Percentiles rank a stretch among this genome's conserved stretches.
These are phyloP conservation scores for Cephalopterus ornatus DNA, from an alignment of 2,113 vertebrate species.

Conservation along the genomic window DNA sequence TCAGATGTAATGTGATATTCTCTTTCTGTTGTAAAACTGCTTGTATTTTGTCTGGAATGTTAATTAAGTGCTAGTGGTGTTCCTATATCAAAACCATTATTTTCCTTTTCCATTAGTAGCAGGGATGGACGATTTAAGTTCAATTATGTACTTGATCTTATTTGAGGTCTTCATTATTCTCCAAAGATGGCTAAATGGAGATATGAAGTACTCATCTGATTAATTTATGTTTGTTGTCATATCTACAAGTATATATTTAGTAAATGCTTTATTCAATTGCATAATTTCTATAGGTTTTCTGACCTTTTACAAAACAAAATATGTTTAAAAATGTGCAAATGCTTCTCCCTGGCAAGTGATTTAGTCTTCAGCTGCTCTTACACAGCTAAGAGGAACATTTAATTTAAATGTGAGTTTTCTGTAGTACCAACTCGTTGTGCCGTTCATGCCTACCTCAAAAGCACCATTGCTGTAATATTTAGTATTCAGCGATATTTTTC, in stretches of 20 bases:
- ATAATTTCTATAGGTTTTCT: neutral
- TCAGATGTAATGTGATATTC: neutral
- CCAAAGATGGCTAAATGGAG: neutral
- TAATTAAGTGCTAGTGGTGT: neutral
- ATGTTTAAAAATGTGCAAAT: neutral
- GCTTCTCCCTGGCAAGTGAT: neutral
- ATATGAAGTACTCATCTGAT: neutral
- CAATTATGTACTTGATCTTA: neutral
- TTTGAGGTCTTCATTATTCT: slow-evolving; percentile 39
- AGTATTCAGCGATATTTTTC: neutral
- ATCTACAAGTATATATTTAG: neutral
- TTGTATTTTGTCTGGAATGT: neutral
- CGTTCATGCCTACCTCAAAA: neutral
- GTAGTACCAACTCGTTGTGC: neutral
- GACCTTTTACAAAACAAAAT: neutral
- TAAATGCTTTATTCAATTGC: neutral
- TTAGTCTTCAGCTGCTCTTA: neutral
- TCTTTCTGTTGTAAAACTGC: neutral
- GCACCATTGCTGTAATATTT: neutral
- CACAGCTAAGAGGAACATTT: neutral
- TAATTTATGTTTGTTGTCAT: neutral
- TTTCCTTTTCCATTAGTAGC: slow-evolving; percentile 26
- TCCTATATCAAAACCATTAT: neutral
- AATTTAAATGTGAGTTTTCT: neutral
- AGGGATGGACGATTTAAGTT: neutral